Conservation (phyloP, 2,797 vertebrate species). For the Sebastes alutus region DNA sequence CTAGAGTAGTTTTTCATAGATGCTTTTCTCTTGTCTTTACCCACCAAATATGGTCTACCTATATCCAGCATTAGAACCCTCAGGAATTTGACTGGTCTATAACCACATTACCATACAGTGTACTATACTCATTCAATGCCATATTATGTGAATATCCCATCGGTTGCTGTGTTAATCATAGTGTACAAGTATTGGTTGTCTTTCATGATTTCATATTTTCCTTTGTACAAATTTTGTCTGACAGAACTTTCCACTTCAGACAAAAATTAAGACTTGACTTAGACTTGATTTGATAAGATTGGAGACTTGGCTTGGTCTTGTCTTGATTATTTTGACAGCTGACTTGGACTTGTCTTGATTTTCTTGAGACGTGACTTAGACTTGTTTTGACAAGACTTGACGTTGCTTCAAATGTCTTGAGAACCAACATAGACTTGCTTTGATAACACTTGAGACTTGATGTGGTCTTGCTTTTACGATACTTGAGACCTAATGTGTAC, state of each 20-base stretch:
- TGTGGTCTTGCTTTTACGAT: too few species aligned
- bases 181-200: not conserved
- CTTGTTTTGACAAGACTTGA: not conserved
- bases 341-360: not conserved
- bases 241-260: not conserved
- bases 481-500: too few species aligned
- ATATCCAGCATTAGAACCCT: not conserved
- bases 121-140: not conserved
- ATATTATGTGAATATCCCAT: not conserved
- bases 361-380: not conserved
- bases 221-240: not conserved
- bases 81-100: not conserved
- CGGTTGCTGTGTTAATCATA: not conserved
- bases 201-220: not conserved
- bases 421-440: too few species aligned
- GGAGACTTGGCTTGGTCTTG: not conserved
- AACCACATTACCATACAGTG: not conserved
- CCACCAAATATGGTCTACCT: not conserved
- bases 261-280: not conserved
- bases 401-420: too few species aligned
- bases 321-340: not conserved
- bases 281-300: not conserved
- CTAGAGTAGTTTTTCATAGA: not conserved
- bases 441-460: not conserved
- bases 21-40: not conserved